These are phyloP conservation scores for Pentalonia nigronervosa DNA, from an alignment of 1,140 invertebrate species.

Conservation along the genomic window DNA sequence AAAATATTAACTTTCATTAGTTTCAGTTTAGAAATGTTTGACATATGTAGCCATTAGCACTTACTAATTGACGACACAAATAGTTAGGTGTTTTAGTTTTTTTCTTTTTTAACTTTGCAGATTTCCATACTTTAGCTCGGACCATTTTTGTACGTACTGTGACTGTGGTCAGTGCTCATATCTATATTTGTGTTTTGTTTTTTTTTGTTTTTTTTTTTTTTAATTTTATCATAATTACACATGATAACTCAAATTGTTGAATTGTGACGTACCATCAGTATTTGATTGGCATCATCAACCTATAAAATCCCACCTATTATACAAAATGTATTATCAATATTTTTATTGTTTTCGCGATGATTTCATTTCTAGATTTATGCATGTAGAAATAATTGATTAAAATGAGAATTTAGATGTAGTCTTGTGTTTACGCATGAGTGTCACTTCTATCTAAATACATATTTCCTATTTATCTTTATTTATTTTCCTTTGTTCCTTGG, in stretches of 20 bases:
- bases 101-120: slow-evolving; percentile 70
- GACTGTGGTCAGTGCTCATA: slow-evolving; percentile 45
- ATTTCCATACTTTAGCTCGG: slow-evolving; percentile 77
- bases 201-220: slow-evolving; percentile 30
- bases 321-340: neutral
- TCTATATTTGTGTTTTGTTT: slow-evolving; percentile 45
- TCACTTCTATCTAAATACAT: neutral
- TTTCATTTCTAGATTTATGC: slow-evolving; percentile 3
- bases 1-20: neutral
- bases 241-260: neutral
- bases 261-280: neutral
- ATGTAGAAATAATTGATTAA: slow-evolving; percentile 30
- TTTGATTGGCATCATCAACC: neutral
- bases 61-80: neutral
- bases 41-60: neutral
- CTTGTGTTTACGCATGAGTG: slow-evolving; percentile 42
- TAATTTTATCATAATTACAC: slow-evolving; percentile 30
- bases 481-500: slow-evolving; percentile 2
- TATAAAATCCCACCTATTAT: neutral
- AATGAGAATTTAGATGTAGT: slow-evolving; percentile 33
- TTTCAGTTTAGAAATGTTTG: neutral
- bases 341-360: neutral
- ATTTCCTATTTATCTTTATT: slow-evolving; percentile 9
- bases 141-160: slow-evolving; percentile 70
- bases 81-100: slow-evolving; percentile 43